A percentile compares a stretch with the other conserved stretches of the same genome.
phyloP scores from a whole-genome alignment of 2,888 invertebrate genomes.

The Watsonalla cultraria region DNA sequence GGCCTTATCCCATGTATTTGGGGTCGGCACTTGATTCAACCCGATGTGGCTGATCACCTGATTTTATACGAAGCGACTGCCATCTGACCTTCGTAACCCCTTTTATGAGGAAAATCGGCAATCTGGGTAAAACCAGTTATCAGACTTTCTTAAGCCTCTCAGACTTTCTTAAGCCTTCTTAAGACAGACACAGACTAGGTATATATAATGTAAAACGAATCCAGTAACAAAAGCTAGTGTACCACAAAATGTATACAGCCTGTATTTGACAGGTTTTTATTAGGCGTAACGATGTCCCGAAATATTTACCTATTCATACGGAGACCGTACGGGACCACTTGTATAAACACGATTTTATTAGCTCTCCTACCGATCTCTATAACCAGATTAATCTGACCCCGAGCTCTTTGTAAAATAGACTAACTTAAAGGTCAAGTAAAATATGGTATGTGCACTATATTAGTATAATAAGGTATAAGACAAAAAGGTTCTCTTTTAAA shows the following conservation, averaged over 20 bases:
- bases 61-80: no score
- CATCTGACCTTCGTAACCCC: no score
- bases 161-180: no score
- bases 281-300: slow-evolving; percentile 12
- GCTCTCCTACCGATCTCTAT: slow-evolving; percentile 33
- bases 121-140: no score
- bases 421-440: background rate
- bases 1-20: no score
- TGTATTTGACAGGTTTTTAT: slow-evolving; percentile 7
- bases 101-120: no score
- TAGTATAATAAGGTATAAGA: slow-evolving; percentile 12
- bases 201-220: no score
- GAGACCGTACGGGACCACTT: slow-evolving; percentile 34
- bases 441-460: background rate
- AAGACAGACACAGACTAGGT: no score
- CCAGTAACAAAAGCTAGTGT: background rate
- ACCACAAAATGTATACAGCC: background rate
- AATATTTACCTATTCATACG: slow-evolving; percentile 17
- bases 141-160: no score
- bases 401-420: background rate
- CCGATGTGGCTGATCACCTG: no score
- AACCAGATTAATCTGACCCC: slow-evolving; percentile 21
- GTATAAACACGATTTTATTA: slow-evolving; percentile 49
- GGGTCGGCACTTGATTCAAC: no score
- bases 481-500: slow-evolving; percentile 19